phyloP scores from a whole-genome alignment of 1,140 invertebrate genomes.

The Heliconius hewitsoni region DNA sequence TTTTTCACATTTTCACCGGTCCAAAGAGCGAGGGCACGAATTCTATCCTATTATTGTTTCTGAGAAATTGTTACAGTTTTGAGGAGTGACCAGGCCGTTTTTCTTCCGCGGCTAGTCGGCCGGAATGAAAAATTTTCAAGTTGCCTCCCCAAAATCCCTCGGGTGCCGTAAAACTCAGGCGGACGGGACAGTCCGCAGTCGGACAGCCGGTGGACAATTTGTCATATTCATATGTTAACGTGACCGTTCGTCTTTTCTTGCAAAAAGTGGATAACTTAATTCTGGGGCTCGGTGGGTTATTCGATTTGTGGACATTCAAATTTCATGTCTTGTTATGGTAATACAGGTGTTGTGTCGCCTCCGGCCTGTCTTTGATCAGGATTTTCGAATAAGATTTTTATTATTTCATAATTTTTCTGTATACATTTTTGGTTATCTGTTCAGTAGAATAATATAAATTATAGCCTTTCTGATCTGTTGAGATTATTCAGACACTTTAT shows the following conservation, averaged over 20 bases:
- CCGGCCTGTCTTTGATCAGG: slow-evolving; percentile 45
- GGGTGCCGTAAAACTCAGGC: slow-evolving; percentile 75
- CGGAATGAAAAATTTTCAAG: slow-evolving; percentile 80
- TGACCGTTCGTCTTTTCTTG: slow-evolving; percentile 77
- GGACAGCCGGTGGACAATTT: slow-evolving; percentile 74
- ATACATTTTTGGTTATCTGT: background rate
- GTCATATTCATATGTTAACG: slow-evolving; percentile 81
- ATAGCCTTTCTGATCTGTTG: background rate
- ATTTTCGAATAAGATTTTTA: background rate
- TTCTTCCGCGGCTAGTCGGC: slow-evolving; percentile 68
- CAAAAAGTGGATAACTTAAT: slow-evolving; percentile 81
- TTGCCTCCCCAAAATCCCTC: slow-evolving; percentile 63
- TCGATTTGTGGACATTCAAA: slow-evolving; percentile 79
- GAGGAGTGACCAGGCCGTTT: slow-evolving; percentile 77
- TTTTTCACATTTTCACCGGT: slow-evolving; percentile 72
- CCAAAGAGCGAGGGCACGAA: slow-evolving; percentile 57
- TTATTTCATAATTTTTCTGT: background rate
- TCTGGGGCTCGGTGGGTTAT: slow-evolving; percentile 63
- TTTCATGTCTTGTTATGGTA: slow-evolving; percentile 80
- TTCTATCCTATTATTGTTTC: slow-evolving; percentile 79
- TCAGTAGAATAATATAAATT: background rate
- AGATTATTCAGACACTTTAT: no score
- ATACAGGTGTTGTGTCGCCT: slow-evolving; percentile 73
- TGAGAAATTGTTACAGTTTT: slow-evolving; percentile 81
- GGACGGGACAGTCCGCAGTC: slow-evolving; percentile 58